phyloP scores from a whole-genome alignment of 2,113 vertebrate genomes.

The Sminthopsis crassicaudata region DNA sequence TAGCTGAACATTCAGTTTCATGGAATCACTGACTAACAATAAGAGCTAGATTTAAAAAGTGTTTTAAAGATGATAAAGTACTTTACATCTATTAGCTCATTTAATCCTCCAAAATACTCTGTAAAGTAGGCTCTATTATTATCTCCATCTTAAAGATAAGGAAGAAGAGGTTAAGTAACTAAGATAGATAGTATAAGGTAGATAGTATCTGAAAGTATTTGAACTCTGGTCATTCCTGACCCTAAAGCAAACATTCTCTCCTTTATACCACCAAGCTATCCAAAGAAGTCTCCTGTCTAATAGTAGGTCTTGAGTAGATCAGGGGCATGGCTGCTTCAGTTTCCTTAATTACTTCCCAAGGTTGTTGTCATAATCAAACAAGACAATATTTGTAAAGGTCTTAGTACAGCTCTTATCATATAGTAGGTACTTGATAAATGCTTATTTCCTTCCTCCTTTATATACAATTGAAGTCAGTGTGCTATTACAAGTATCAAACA shows the following conservation, averaged over 20 bases:
- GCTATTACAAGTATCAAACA: not conserved
- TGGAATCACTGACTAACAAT: not conserved
- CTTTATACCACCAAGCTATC: not conserved
- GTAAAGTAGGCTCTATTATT: not conserved
- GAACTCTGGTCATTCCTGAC: not conserved
- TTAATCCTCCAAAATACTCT: not conserved
- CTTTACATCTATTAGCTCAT: not conserved
- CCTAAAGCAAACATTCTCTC: not conserved
- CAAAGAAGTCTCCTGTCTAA: not conserved
- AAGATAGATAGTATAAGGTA: not conserved
- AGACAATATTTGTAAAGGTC: not conserved
- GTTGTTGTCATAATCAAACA: not conserved
- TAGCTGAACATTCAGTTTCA: not conserved
- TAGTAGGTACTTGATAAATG: not conserved
- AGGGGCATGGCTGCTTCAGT: not conserved
- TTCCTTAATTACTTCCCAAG: not conserved
- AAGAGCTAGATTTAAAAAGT: not conserved
- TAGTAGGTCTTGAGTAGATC: not conserved
- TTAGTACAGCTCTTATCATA: not conserved
- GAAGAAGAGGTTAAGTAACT: not conserved
- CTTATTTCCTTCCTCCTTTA: not conserved
- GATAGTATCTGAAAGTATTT: not conserved
- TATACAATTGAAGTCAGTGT: not conserved
- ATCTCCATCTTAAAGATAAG: not conserved
- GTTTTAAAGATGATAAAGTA: not conserved